Base-by-base conservation (phyloP, 1,140 invertebrate species). In the Sipha flava region DNA sequence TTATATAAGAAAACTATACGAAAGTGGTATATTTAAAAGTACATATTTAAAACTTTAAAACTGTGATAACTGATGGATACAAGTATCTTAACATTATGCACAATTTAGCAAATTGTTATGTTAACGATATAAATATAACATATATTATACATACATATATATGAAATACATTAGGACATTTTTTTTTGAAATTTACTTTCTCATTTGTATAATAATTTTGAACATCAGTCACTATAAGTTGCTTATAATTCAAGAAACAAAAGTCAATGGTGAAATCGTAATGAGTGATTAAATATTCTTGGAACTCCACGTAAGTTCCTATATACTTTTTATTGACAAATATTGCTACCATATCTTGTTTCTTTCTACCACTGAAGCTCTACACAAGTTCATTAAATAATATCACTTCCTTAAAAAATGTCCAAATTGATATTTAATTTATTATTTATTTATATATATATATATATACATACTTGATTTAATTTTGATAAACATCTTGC, bases 401-500 rank as follows among this genome's bases (percentile, higher is more conserved):
- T 10, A 43, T n/a, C n/a, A n/a, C n/a, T n/a, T n/a, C n/a, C 40
- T 12, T 43, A 5, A 5, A 12, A 43, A 43, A 12, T 12, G 40
- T 12, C 14, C 3, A 43, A 43, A 5, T 12, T 43, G 9, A 12
- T 3, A 37, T 64, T 37, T 2, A 9, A 34, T 64, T 34, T 0
- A 64, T 59, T 59, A 1, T 59, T 18, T 59, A 18, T n/a, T n/a
- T n/a, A n/a, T n/a, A n/a, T n/a, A n/a, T n/a, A n/a, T n/a, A n/a
- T n/a, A n/a, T 40, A 40, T 12, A 14, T 64, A 10, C 52, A 21
- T 49, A 77, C 73, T 77, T 77, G 49, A 59, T 57, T 77, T 26
- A 77, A 43, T 43, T 77, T 57, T 52, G 52, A 77, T 18, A 77
- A 40, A n/a, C 73, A 77, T 40, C 73, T 77, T 5, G 52, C 40